Base-by-base conservation (phyloP, 2,113 vertebrate species). In the Regulus satrapa region DNA sequence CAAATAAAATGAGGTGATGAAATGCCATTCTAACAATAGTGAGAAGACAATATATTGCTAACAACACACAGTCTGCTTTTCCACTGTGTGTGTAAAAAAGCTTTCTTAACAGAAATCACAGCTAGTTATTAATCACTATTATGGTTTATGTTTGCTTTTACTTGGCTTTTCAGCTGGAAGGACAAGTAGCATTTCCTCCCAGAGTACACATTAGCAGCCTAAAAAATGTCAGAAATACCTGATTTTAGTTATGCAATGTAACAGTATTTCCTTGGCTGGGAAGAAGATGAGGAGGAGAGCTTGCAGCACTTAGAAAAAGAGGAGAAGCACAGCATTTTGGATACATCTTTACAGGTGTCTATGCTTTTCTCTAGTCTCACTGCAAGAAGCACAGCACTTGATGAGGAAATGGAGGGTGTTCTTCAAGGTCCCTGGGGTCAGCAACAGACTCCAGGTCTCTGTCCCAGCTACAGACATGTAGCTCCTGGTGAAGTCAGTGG, bases 1-100 rank as follows among this genome's bases (percentile, higher is more conserved):
- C 80, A 92, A 95, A 95, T 95, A 94, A 96, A 96, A 79, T 5
- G 77, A 95, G 93, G 95, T 86, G 91, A 95, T 85, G 85, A 92
- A 91, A 82, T 62, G 89, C 94, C 83, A 73, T 63, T 90, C 76
- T 69, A 89, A 95, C 86, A 97, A 95, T 79, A 88, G 88, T 13
- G 31, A 84, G 83, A 95, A 93, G 83, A 93, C 80, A 95, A 61
- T 91, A 83, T 83, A 87, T 84, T 85, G 72, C 82, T 85, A 95
- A 89, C 80, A 91, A 49, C 79, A 55, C 90, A 63, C 75, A 93
- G 85, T 89, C 83, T 96, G 88, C 85, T 91, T 88, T 73, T 95
- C 52, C 40, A 58, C 40, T 14, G 13, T 38, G 56, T 34, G 48
- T 49, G 56, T 81, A 63, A 75, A 90, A 85, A 87, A 88, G 58